These are phyloP conservation scores for Tachina fera DNA, from an alignment of 2,888 invertebrate species.

Conservation along the genomic window DNA sequence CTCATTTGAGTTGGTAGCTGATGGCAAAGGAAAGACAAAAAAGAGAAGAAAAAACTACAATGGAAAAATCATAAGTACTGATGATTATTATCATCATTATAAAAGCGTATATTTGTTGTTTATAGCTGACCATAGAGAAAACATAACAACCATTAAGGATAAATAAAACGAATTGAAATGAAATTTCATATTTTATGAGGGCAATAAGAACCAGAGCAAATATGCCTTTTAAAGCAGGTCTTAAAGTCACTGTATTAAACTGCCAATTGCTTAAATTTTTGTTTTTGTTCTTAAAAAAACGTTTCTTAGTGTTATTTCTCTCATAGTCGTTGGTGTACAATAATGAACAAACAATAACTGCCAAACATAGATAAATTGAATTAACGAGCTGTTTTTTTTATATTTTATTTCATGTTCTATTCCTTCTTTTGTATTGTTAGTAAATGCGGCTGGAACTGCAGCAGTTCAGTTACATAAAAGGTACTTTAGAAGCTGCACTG, in stretches of 20 bases:
- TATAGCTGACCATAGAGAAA: conserved; percentile 45
- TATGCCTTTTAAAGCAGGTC: conserved; percentile 63
- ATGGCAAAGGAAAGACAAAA: conserved; percentile 29
- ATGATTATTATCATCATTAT: conserved; percentile 71
- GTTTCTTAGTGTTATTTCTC: conserved; percentile 11
- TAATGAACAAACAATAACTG: conserved; percentile 75
- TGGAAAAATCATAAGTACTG: conserved; percentile 34
- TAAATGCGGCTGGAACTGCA: conserved; percentile 36
- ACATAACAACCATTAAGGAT: conserved; percentile 59
- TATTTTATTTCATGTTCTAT: not conserved
- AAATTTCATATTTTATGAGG: conserved; percentile 71
- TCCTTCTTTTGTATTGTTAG: conserved; percentile 9
- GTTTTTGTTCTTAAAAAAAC: not conserved
- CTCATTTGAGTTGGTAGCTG: conserved; percentile 45
- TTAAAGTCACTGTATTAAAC: conserved; percentile 40
- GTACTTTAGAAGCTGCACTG: conserved; percentile 37
- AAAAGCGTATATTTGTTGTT: conserved; percentile 58
- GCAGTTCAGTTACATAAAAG: conserved; percentile 61
- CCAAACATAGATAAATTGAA: conserved; percentile 75
- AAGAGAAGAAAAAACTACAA: not conserved
- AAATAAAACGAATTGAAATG: conserved; percentile 68
- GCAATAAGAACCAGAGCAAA: conserved; percentile 71
- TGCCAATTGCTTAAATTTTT: conserved; percentile 25
- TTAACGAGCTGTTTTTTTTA: conserved; percentile 72
- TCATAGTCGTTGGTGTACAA: conserved; percentile 61